Base-by-base conservation (phyloP, 2,888 invertebrate species). In the Idaea aversata region DNA sequence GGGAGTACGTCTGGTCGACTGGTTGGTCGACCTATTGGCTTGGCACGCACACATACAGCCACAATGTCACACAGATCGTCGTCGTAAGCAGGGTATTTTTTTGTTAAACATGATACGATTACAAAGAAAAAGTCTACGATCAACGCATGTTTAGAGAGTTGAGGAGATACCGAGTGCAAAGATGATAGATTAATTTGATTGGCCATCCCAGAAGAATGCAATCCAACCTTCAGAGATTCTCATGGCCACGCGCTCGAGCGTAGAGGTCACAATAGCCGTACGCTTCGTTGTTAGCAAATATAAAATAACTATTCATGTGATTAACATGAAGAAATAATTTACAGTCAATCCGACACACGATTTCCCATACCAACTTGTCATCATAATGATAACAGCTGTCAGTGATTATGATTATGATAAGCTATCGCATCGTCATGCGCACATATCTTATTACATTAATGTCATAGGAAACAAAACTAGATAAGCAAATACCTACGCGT, bases 11-110 rank as follows among this genome's bases (percentile, higher is more conserved):
- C 91, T 91, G 87, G 84, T 81, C 85, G 88, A 90, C 91, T 91
- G 90, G 91, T 91, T 91, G 91, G 91, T 85, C 92, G 91, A 91
- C 91, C 88, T 88, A 90, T 88, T 91, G 87, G 90, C 88, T 87
- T 82, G 84, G 82, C 84, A 83, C 86, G 84, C 76, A 88, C 87
- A 79, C 84, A 85, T 83, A 84, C 85, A 83, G 70, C 77, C 78
- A 82, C 83, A 86, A 82, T 82, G 82, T 85, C 87, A 86, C 83
- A 85, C 82, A 81, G 84, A 84, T 84, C 82, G 88, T 87, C 87
- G 88, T 87, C 87, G 84, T 86, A 83, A 64, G 13, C 34, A 34
- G 81, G 83, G 81, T 80, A 84, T 85, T 87, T 82, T 15, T 47
- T 85, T 83, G 82, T 85, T 83, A 82, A 81, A 77, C 79, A 80